Evolutionary conservation across 2,888 invertebrate species (phyloP), one percentile per base, ranked within the genome.

Genomic region (Harmothoe impar): DNA sequence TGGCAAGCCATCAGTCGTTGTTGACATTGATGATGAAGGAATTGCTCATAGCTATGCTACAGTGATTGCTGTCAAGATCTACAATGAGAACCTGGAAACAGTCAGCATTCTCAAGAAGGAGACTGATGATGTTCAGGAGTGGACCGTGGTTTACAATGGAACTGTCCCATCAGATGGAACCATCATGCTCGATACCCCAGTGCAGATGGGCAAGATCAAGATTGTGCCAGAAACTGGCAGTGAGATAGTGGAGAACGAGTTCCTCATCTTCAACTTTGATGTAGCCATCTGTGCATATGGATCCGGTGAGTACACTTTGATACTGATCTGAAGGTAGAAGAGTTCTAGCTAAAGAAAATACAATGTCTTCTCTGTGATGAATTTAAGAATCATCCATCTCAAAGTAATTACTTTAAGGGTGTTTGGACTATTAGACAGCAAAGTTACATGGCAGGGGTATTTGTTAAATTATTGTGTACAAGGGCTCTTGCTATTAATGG

Each of bases 251-350:
- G n/a, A n/a, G 12, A 15, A 15, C n/a, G 68, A 68, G n/a, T 68
- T 23, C 68, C n/a, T 23, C 68, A n/a, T 68, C 68, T 68, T 68
- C 68, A n/a, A 68, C 68, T 68, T 68, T 68, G 68, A 68, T 68
- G 68, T 68, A 7, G 68, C 20, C 5, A n/a, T 68, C 68, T 68
- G 68, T 68, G 68, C 5, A 15, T 68, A 68, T 68, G 68, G n/a
- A 5, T 12, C 7, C n/a, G 68, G 68, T 68, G n/a, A 68, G 68
- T 68, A 52, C 54, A 52, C 12, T n/a, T n/a, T n/a, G n/a, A n/a
- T n/a, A n/a, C n/a, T n/a, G n/a, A n/a, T n/a, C n/a, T n/a, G n/a
- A n/a, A n/a, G n/a, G n/a, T n/a, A n/a, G n/a, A n/a, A n/a, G n/a
- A n/a, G n/a, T n/a, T n/a, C n/a, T n/a, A n/a, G n/a, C n/a, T n/a